A percentile compares a stretch with the other conserved stretches of the same genome.
phyloP scores from a whole-genome alignment of 2,888 invertebrate species.

The Ornithoptera priamus region DNA sequence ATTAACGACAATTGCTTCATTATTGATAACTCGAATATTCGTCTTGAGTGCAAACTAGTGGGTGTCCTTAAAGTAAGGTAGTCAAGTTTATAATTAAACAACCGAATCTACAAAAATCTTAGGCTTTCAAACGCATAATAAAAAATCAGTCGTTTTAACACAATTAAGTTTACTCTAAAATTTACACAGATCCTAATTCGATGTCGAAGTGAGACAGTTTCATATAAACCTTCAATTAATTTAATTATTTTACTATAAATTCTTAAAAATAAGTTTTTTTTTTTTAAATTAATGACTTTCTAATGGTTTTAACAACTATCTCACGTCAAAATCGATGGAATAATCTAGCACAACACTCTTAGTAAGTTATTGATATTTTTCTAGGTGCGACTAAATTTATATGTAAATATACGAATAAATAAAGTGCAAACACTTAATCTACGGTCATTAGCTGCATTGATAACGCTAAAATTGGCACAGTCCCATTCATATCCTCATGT shows the following conservation, averaged over 20 bases:
- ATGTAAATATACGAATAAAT: conserved; percentile 79
- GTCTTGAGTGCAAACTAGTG: conserved; percentile 74
- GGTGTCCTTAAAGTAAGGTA: conserved; percentile 74
- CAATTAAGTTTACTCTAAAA: conserved; percentile 78
- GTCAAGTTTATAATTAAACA: conserved; percentile 68
- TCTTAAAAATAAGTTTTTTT: conserved; percentile 70
- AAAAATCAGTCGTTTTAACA: conserved; percentile 79
- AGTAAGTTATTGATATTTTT: conserved; percentile 80
- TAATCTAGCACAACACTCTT: conserved; percentile 80
- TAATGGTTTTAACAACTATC: conserved; percentile 67
- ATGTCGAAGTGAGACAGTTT: conserved; percentile 72
- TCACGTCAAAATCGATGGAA: conserved; percentile 72
- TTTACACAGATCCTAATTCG: conserved; percentile 76
- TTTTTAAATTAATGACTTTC: conserved; percentile 76
- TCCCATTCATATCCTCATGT: conserved; percentile 65
- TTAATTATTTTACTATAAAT: conserved; percentile 74
- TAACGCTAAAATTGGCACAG: conserved; percentile 78
- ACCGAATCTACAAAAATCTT: conserved; percentile 76
- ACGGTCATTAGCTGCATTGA: conserved; percentile 73
- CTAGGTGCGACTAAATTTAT: conserved; percentile 80
- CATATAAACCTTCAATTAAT: conserved; percentile 61
- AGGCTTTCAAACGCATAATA: conserved; percentile 78
- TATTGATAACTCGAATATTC: conserved; percentile 66
- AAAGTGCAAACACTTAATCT: conserved; percentile 82
- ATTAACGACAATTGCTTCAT: conserved; percentile 77